Conservation (phyloP, 2,888 invertebrate genomes). For the Chaitophorus viminalis region DNA sequence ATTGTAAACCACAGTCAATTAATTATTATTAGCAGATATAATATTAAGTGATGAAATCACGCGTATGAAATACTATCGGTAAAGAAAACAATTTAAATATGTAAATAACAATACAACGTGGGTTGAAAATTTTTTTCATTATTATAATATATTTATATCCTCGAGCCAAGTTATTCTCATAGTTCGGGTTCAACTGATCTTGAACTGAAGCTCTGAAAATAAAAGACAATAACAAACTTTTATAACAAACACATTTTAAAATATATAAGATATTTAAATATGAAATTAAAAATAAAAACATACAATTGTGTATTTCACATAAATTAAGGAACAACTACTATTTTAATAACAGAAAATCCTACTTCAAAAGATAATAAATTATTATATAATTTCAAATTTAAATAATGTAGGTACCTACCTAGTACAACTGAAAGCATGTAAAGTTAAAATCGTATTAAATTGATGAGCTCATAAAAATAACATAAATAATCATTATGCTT, state of each 20-base stretch:
- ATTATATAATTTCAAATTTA: not conserved
- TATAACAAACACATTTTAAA: not conserved
- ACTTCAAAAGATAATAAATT: not conserved
- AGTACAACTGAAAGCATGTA: not conserved
- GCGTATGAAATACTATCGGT: conserved; percentile 52
- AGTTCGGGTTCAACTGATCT: conserved; percentile 68
- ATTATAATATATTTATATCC: no score
- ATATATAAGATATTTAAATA: not conserved
- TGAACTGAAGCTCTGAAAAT: conserved; percentile 68
- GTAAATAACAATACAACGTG: not conserved
- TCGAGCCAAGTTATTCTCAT: conserved; percentile 66
- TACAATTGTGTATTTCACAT: not conserved
- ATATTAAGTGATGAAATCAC: conserved; percentile 18
- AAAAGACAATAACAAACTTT: conserved; percentile 4
- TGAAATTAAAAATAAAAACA: not conserved
- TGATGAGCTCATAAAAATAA: no score
- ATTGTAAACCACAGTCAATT: no score
- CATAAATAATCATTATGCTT: no score
- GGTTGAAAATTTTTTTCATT: conserved; percentile 20
- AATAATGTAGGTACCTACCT: not conserved
- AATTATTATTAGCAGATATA: no score
- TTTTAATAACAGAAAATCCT: not conserved
- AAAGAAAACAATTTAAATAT: not conserved
- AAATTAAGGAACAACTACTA: not conserved
- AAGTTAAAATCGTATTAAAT: not conserved